A percentile compares a stretch with the other conserved stretches of the same genome.
phyloP scores from a whole-genome alignment of 2,113 vertebrate species.

The Ceyx margarethae region DNA sequence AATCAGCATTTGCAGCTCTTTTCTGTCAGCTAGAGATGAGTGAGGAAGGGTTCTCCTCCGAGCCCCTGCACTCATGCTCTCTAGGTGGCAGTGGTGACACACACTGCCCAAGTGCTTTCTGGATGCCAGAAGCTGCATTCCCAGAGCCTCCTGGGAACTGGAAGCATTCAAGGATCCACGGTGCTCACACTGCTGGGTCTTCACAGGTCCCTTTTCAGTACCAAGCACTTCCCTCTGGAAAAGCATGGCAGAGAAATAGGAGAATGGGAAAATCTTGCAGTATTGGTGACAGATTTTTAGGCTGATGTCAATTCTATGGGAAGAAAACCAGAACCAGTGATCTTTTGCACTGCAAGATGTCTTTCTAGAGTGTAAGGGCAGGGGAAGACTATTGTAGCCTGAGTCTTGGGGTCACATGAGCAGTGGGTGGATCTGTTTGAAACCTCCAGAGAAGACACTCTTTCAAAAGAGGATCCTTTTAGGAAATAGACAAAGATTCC shows the following conservation, averaged over 20 bases:
- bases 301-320: background rate
- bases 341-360: background rate
- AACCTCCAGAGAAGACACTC: background rate
- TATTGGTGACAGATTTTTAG: background rate
- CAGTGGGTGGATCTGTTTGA: background rate
- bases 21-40: background rate
- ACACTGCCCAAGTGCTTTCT: background rate
- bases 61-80: background rate
- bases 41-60: background rate
- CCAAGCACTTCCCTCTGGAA: background rate
- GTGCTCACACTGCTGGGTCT: background rate
- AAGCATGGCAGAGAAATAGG: background rate
- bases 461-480: background rate
- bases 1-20: background rate
- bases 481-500: background rate
- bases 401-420: background rate
- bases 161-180: background rate
- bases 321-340: background rate
- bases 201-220: background rate
- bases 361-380: background rate
- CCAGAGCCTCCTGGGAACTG: background rate
- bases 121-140: background rate
- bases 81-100: background rate
- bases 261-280: background rate
- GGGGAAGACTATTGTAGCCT: rapidly evolving